A percentile compares a stretch with the other conserved stretches of the same genome.
These are phyloP conservation scores for Ophion ellenae DNA, from an alignment of 2,888 invertebrate genomes.

Conservation along the genomic window DNA sequence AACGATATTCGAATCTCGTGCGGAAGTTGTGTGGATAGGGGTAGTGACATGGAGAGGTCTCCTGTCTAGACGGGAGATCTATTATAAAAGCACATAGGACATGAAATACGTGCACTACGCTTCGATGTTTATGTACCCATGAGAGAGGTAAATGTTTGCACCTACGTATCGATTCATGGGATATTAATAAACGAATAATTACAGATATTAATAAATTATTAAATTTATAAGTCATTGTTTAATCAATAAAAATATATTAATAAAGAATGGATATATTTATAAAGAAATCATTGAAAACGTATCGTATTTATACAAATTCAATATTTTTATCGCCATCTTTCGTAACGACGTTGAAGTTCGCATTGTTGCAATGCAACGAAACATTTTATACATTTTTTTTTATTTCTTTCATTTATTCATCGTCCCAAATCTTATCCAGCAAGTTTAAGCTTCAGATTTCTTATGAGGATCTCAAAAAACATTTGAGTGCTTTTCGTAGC, in stretches of 20 bases:
- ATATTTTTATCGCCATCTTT: no score
- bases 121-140: slow-evolving; percentile 1
- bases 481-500: no score
- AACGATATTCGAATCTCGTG: slow-evolving; percentile 51
- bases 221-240: background rate
- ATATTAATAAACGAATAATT: background rate
- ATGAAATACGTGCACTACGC: background rate
- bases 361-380: no score
- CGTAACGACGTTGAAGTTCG: no score
- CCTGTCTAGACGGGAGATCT: slow-evolving; percentile 7
- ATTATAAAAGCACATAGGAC: background rate
- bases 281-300: background rate
- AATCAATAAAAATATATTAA: background rate
- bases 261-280: background rate
- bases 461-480: no score
- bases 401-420: no score
- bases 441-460: no score
- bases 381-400: no score
- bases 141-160: background rate
- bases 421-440: no score
- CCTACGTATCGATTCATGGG: background rate
- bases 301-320: background rate
- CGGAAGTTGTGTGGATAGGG: slow-evolving; percentile 13
- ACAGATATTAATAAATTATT: background rate
- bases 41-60: slow-evolving; percentile 20